Base-by-base conservation (phyloP, 2,113 vertebrate species). In the Loxodonta africana region DNA sequence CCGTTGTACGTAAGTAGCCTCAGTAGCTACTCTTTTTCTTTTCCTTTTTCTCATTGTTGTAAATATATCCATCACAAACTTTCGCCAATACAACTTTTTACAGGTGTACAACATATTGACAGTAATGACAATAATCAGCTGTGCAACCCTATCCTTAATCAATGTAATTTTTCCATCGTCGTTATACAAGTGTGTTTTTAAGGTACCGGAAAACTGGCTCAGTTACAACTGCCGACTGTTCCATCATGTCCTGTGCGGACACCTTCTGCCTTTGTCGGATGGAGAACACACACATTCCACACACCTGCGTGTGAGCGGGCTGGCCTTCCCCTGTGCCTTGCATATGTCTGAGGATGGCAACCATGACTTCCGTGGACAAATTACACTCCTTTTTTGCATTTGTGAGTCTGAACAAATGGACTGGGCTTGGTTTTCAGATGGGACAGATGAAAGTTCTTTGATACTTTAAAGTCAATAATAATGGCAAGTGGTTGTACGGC, bases 251-350 rank as follows among this genome's bases (percentile, higher is more conserved):
- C 51, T 8, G 2, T 4, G 37, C 25, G 67, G 53, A 87, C 46
- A 8, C n/a, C n/a, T 53, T 5, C 82, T 37, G 82, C 65, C 30
- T 69, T 60, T 11, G 1, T 53, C 25, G 28, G 65, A 67, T 8
- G 4, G 33, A 23, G 62, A 67, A 71, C 11, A 20, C 37, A 78
- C 12, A 0, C 2, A 2, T 25, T 25, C 11, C 33, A 53, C 30
- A 8, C 26, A 62, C 44, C 30, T 48, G 37, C n/a, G 0, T 6
- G n/a, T 21, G 17, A 30, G 41, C 9, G 0, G 0, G 2, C 74
- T 6, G 5, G 30, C 23, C 44, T 5, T 48, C 26, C 41, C 21
- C 7, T 41, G 33, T 26, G 23, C 37, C 23, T 8, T 33, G 91
- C 65, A 71, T 0, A 4, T 4, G 15, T 44, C 73, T 76, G 62